Evolutionary conservation across 30 jellyfish, hydroid and myxozoan genomes (phyloP), one percentile per base, ranked within the genome.

Genomic region (Hydractinia echinata): DNA sequence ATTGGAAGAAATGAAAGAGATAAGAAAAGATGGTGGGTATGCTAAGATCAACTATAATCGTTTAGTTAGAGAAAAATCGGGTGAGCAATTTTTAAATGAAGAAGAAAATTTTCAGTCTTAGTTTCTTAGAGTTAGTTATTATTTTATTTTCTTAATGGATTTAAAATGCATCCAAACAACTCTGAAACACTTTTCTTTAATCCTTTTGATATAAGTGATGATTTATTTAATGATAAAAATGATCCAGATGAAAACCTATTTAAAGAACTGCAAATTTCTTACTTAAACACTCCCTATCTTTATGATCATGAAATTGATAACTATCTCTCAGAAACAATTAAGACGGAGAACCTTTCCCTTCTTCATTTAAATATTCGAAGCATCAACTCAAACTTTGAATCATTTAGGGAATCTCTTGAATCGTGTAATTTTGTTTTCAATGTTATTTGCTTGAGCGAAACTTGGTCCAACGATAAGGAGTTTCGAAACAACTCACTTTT

Each of bases 271-370:
- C 69, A 58, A 58, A 58, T 13, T 1, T 58, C 18, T 11, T 58
- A 58, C 69, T 58, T 58, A 58, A 58, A 58, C 69, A 58, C 69
- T 13, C 69, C 69, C 69, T 58, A 58, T 58, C 69, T 58, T 16
- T 58, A 58, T 58, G 69, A 58, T 16, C 44, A 30, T 30, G 44
- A 30, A 30, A 30, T 30, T 30, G 44, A 30, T 30, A 30, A 30
- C 44, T 30, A 30, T 30, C 44, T 30, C 44, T 30, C 44, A 30
- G 44, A 30, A 30, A 30, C 44, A 30, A 30, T 30, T 30, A 30
- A 30, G 44, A 30, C 69, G 19, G 69, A 58, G 69, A 58, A 16
- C 19, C 69, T 58, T 58, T 3, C 69, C 19, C 15, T 58, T 16
- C n/a, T 58, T 30, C 69, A 58, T 16, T 16, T 58, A 58, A 58